These are phyloP conservation scores for Anthophora plumipes DNA, from an alignment of 2,888 invertebrate species.

Conservation along the genomic window DNA sequence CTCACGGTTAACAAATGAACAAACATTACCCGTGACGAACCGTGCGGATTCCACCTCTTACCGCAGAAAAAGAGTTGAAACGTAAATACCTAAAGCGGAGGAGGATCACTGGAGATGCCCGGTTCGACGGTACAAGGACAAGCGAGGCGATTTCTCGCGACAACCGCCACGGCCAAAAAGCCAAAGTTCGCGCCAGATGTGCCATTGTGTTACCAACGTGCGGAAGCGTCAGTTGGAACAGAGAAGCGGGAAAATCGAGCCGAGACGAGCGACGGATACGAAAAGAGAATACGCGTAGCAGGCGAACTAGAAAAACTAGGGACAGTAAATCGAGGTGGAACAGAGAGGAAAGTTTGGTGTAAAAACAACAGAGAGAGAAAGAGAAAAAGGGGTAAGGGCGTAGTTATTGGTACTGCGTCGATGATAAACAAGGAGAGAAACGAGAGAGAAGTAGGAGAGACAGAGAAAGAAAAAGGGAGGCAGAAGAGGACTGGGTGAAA, in stretches of 20 bases:
- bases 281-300: conserved; percentile 39
- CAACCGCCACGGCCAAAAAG: conserved; percentile 53
- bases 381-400: conserved; percentile 29
- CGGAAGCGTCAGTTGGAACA: conserved; percentile 39
- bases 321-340: not conserved
- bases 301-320: conserved; percentile 13
- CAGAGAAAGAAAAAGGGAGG: not conserved
- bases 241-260: conserved; percentile 36
- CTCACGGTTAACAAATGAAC: conserved; percentile 20
- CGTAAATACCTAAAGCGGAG: conserved; percentile 6
- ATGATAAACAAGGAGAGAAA: conserved; percentile 38
- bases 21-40: not conserved
- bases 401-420: conserved; percentile 45
- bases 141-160: conserved; percentile 47
- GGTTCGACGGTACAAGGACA: conserved; percentile 6
- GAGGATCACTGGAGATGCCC: conserved; percentile 33
- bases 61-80: not conserved
- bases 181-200: conserved; percentile 68
- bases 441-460: not conserved
- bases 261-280: conserved; percentile 15
- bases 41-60: conserved; percentile 6
- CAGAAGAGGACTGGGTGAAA: conserved; percentile 61
- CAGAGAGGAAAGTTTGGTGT: conserved; percentile 1
- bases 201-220: conserved; percentile 68
- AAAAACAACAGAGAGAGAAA: not conserved